Base-by-base conservation (phyloP, 1,140 invertebrate genomes). In the Stegodyphus mimosarum region DNA sequence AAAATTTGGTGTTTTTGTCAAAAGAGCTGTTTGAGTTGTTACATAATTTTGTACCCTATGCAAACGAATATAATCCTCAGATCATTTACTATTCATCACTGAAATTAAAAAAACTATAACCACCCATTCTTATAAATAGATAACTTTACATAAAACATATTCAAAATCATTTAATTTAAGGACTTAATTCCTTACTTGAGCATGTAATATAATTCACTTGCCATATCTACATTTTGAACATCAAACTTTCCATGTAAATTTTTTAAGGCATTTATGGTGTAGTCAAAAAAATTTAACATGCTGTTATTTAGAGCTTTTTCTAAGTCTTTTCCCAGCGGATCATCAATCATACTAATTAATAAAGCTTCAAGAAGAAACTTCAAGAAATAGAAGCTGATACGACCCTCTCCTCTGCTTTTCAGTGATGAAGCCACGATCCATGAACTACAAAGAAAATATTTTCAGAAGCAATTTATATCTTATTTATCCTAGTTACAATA, bases 371-470 rank as follows among this genome's bases (percentile, higher is more conserved):
- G 64, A 51, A 86, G 67, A 33, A 15, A 33, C 33, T 73, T 17
- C 33, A 86, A 64, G 9, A 86, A 78, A 9, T 64, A 51, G 72
- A 77, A 86, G 52, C 83, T 77, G 13, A 86, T 64, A 13, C 83
- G 66, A 6, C 72, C 50, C 33, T 86, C 83, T 52, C 69, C 10
- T 15, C 74, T 71, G 13, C 71, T 73, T 64, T 64, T 86, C 69
- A 86, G 15, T n/a, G 83, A 49, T 51, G 74, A 76, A 63, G 83
- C 60, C 11, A 86, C n/a, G 50, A 86, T 17, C 83, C 83, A 86
- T 6, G 83, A 77, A 49, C 83, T 86, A 33, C 33, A 33, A 33
- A 33, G 33, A 33, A 33, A 33, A 33, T 33, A 33, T 33, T 33
- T 33, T 33, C 33, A 33, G 33, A 33, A 33, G 3, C 1, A 33